Conservation (phyloP, 2,113 vertebrate species). For the Phylloscopus trochilus region DNA sequence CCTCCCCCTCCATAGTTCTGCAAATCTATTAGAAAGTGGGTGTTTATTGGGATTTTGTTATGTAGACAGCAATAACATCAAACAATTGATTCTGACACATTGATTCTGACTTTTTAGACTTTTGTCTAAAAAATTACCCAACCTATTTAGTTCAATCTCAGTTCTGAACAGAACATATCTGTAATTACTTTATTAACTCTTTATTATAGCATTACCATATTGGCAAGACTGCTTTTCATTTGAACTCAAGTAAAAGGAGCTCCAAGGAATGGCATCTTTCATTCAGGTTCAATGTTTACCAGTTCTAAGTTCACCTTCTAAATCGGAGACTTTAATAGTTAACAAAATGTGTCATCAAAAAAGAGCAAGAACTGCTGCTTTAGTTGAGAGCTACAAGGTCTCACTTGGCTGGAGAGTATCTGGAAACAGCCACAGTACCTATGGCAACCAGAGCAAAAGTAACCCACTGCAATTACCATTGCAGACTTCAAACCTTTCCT, state of each 20-base stretch:
- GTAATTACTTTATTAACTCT: neutral
- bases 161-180: neutral
- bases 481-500: neutral
- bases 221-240: neutral
- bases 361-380: neutral
- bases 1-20: neutral
- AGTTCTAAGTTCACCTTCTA: neutral
- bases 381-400: neutral
- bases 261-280: neutral
- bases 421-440: slow-evolving; percentile 14
- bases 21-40: neutral
- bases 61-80: neutral
- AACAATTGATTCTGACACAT: neutral
- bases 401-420: neutral
- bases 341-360: neutral
- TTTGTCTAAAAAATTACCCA: neutral
- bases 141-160: neutral
- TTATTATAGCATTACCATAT: neutral
- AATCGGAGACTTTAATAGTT: neutral
- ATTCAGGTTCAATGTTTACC: neutral
- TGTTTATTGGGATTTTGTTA: neutral
- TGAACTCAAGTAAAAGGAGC: neutral
- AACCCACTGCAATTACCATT: neutral
- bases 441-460: neutral
- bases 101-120: too few relatives aligned